A percentile compares a stretch with the other conserved stretches of the same genome.
phyloP scores from a whole-genome alignment of 2,888 invertebrate genomes.

The Meghimatium bilineatum region DNA sequence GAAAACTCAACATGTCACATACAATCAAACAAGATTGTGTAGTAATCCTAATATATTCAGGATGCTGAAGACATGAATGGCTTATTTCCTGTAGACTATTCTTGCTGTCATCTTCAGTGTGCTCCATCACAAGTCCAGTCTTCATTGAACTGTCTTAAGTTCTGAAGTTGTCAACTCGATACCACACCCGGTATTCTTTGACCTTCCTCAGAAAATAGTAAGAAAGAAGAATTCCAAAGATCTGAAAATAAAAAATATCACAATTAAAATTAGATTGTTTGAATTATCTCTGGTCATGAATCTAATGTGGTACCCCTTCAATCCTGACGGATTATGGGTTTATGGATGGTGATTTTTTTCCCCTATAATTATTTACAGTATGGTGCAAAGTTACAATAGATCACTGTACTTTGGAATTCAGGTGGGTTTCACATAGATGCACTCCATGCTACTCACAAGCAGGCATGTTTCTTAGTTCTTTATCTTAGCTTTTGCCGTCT shows the following conservation, averaged over 20 bases:
- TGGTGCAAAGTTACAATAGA: no score
- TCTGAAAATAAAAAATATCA: conserved; percentile 57
- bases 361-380: no score
- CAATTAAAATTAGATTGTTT: no score
- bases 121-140: neutral
- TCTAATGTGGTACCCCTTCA: no score
- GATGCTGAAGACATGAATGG: neutral
- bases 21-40: neutral
- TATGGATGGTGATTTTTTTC: no score
- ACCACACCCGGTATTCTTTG: conserved; percentile 66
- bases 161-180: conserved; percentile 58
- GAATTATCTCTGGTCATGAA: no score
- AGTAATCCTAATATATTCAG: neutral
- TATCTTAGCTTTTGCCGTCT: no score
- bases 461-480: no score
- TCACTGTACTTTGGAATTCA: no score
- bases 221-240: conserved; percentile 70
- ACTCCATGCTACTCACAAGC: no score
- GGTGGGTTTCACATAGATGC: no score
- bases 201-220: conserved; percentile 70
- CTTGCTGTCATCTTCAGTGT: neutral
- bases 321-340: no score
- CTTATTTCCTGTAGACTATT: neutral
- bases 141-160: neutral
- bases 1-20: neutral